Percentiles rank a stretch among this genome's conserved stretches.
Evolutionary conservation across 2,888 invertebrate genomes (phyloP).

Genomic region (Leptopilina myrica): DNA sequence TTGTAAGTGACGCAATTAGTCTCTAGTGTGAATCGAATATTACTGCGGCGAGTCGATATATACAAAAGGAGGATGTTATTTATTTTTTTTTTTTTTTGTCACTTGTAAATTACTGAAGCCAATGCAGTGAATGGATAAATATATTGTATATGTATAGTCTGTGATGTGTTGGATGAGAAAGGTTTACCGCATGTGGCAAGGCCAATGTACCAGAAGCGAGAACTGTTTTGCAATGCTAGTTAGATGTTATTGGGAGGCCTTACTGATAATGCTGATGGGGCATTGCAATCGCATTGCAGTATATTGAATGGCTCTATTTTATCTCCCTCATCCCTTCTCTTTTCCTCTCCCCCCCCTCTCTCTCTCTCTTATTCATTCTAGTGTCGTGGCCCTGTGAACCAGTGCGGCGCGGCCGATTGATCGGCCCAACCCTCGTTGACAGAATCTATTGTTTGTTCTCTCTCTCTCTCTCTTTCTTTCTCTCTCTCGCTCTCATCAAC

Average conservation of each 20-base stretch:
- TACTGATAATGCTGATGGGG: constrained; percentile 24
- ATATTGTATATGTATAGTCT: neutral
- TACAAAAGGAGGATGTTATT: neutral
- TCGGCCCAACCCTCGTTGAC: constrained; percentile 35
- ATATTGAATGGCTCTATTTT: constrained; percentile 23
- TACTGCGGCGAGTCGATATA: neutral
- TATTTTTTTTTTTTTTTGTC: neutral
- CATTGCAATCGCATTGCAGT: constrained; percentile 17
- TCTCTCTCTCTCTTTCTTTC: neutral
- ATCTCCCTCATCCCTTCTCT: too few species aligned
- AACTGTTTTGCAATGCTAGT: constrained; percentile 23
- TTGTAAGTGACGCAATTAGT: neutral
- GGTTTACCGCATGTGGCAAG: constrained; percentile 7
- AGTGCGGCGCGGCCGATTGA: constrained; percentile 12
- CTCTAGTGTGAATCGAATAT: neutral
- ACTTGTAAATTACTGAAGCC: neutral
- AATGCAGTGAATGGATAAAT: neutral
- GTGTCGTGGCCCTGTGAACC: constrained; percentile 1
- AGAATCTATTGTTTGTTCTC: constrained; percentile 26
- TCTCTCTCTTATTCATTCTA: neutral
- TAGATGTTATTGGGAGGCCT: constrained; percentile 14
- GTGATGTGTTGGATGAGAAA: neutral
- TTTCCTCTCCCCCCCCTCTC: too few species aligned
- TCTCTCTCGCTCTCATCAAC: neutral
- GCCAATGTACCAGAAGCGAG: constrained; percentile 5